Evolutionary conservation across 92 coral and sea anemone genomes (phyloP), one percentile per base, ranked within the genome.

Genomic region (Paramuricea clavata): DNA sequence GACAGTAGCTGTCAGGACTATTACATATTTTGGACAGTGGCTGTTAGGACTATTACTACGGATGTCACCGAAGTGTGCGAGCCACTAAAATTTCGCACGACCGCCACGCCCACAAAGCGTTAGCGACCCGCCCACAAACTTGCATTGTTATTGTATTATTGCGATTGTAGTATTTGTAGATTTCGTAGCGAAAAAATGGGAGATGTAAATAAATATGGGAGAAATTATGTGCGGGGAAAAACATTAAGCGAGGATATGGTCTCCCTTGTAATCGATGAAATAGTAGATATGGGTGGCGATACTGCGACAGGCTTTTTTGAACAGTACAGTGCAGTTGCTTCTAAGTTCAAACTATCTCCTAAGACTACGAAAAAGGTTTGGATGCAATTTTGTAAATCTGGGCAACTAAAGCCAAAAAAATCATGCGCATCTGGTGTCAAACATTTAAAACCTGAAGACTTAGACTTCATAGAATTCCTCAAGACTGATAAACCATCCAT

Each of bases 401-500:
- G 52, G 13, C 15, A 47, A 9, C 52, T 9, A 10, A 15, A 47
- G 52, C 17, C 17, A 9, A 10, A 10, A 47, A 6, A 47, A 47
- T 47, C 16, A 9, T 9, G 15, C 30, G 33, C 81, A 25, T 42
- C 68, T 15, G 83, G 90, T 33, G 81, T 69, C 39, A 86, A 85
- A 81, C 83, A 74, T 41, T 62, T 80, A 30, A 56, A 85, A 64
- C 87, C 39, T 43, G 83, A 85, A 12, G 85, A 90, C 57, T 22
- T 85, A 11, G 79, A 90, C 23, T 81, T 90, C 42, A 81, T 90
- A 41, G 59, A 60, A 71, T 76, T 90, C 64, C 28, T 85, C 32
- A 90, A 90, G 78, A 90, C 86, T 61, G 67, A 71, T 52, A 69
- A 80, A 52, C 59, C 78, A 27, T 90, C 88, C 13, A 26, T 89